A percentile compares a stretch with the other conserved stretches of the same genome.
Evolutionary conservation across 2,113 vertebrate species (phyloP).

Genomic region (Camelus dromedarius): DNA sequence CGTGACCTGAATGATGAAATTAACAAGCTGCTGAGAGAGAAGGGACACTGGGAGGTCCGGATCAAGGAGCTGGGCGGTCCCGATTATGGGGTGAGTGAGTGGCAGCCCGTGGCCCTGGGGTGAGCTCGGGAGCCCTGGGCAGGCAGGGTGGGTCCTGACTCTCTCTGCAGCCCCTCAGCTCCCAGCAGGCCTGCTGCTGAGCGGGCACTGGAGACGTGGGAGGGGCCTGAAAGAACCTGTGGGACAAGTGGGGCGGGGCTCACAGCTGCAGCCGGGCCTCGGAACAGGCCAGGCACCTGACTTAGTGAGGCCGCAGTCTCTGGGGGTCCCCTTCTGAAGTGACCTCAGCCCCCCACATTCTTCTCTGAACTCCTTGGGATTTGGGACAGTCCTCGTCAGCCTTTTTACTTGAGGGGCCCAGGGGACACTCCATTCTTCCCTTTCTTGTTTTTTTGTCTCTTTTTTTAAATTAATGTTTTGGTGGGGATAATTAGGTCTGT

Average conservation of each 20-base stretch:
- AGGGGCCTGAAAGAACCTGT: neutral
- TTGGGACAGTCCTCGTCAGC: neutral
- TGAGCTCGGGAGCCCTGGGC: neutral
- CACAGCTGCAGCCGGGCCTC: too few species aligned
- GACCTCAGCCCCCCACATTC: neutral
- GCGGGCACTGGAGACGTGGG: neutral
- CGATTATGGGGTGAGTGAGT: constrained; percentile 92
- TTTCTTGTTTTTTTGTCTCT: neutral
- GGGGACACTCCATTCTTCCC: neutral
- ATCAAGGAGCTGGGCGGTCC: constrained; percentile 97
- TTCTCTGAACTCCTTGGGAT: neutral
- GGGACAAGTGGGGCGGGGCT: too few species aligned
- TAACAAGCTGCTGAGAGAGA: constrained; percentile 98
- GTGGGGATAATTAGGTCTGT: too few species aligned
- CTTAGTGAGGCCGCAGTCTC: too few species aligned
- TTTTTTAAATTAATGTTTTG: too few species aligned
- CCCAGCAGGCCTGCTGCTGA: neutral
- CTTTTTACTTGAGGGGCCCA: neutral
- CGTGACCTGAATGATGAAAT: constrained; percentile 99
- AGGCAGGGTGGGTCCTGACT: too few species aligned
- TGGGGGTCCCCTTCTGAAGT: neutral
- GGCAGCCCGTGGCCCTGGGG: neutral
- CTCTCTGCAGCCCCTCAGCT: neutral
- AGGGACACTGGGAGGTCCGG: constrained; percentile 97
- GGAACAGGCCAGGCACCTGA: too few species aligned